Percentiles rank a stretch among this genome's conserved stretches.
phyloP scores from a whole-genome alignment of 2,888 invertebrate species.

The Linnaemya vulpina region DNA sequence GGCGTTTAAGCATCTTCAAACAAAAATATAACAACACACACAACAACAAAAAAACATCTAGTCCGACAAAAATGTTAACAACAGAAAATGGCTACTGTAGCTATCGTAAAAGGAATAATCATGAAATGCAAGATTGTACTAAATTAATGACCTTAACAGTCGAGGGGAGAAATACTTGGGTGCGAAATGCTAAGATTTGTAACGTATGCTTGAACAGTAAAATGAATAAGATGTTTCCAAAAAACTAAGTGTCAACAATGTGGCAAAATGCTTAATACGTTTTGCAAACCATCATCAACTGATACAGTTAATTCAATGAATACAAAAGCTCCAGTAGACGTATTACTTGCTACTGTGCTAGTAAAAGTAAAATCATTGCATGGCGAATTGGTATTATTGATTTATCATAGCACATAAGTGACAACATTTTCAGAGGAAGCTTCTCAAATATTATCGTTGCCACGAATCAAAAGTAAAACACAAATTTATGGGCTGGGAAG shows the following conservation, averaged over 20 bases:
- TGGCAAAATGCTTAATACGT: neutral
- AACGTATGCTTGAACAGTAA: neutral
- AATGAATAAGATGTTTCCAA: neutral
- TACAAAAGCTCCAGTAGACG: constrained; percentile 17
- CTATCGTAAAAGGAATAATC: neutral
- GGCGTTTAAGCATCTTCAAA: neutral
- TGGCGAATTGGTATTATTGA: constrained; percentile 50
- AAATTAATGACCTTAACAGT: neutral
- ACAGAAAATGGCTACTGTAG: constrained; percentile 3
- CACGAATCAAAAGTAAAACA: constrained; percentile 37
- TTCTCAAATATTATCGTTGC: constrained; percentile 45
- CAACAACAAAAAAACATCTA: neutral
- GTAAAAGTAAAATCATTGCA: constrained; percentile 52
- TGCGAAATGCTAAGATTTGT: neutral
- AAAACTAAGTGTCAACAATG: neutral
- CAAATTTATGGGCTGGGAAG: constrained; percentile 54
- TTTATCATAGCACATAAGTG: constrained; percentile 61
- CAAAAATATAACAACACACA: neutral
- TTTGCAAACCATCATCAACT: neutral
- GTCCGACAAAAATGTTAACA: neutral
- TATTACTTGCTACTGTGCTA: constrained; percentile 46
- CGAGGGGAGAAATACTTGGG: neutral
- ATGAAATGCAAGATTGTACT: neutral
- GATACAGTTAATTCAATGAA: constrained; percentile 22
- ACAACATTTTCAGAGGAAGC: constrained; percentile 62